These are phyloP conservation scores for Gouania willdenowi DNA, from an alignment of 2,797 vertebrate genomes.

Conservation along the genomic window DNA sequence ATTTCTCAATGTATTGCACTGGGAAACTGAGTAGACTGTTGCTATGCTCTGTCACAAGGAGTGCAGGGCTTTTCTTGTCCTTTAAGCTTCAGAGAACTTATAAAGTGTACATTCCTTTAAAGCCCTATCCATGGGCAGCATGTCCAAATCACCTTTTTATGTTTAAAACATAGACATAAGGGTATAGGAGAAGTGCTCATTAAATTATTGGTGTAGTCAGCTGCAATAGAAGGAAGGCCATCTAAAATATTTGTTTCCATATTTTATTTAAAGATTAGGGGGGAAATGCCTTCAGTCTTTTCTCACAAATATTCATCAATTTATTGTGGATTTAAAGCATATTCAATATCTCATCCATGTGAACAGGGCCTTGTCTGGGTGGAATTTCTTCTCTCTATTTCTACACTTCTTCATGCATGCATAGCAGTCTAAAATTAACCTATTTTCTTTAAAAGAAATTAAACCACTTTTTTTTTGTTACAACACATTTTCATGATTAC, in stretches of 20 bases:
- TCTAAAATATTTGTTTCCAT: not conserved
- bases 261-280: conserved; percentile 3
- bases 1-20: not conserved
- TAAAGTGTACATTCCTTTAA: no score
- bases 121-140: no score
- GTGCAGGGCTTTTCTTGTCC: conserved; percentile 6
- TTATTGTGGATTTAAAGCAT: no score
- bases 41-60: conserved; percentile 53
- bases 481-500: conserved; percentile 10
- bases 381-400: conserved; percentile 14
- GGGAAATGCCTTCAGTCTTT: not conserved
- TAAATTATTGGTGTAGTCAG: conserved; percentile 41
- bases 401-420: conserved; percentile 16
- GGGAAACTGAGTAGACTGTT: conserved; percentile 49
- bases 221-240: conserved; percentile 23
- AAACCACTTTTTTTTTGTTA: not conserved
- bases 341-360: conserved; percentile 16
- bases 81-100: conserved; percentile 15
- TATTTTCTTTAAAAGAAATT: not conserved
- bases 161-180: not conserved
- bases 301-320: conserved; percentile 6
- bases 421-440: not conserved
- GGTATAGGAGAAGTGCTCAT: conserved; percentile 11
- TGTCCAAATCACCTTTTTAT: no score
- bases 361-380: conserved; percentile 56